Conservation (phyloP, 2,113 vertebrate species). For the Pyxicephalus adspersus region DNA sequence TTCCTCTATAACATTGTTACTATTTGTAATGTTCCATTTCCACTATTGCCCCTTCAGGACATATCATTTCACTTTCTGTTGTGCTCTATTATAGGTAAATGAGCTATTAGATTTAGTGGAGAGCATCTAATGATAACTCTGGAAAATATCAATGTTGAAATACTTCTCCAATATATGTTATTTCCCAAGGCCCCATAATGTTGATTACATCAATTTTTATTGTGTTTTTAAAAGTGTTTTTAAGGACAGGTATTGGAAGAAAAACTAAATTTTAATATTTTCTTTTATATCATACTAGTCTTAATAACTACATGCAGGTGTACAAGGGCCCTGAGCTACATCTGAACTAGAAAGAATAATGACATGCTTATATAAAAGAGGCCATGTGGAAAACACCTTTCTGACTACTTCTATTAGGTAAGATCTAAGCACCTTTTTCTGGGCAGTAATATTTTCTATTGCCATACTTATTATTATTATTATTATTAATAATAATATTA, state of each 20-base stretch:
- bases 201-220: not conserved
- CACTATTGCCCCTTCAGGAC: not conserved
- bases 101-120: not conserved
- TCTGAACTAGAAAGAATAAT: no score
- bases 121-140: not conserved
- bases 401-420: no score
- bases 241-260: not conserved
- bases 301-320: no score
- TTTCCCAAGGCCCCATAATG: not conserved
- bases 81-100: not conserved
- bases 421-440: no score
- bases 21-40: not conserved
- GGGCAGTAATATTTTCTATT: no score
- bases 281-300: no score
- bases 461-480: no score
- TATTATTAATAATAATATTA: no score
- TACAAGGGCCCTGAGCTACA: no score
- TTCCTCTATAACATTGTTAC: not conserved
- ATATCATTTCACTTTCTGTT: constrained; percentile 2
- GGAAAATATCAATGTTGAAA: not conserved
- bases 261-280: no score
- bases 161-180: not conserved
- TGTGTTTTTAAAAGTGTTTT: not conserved
- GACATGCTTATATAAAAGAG: no score
- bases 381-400: no score